phyloP scores from a whole-genome alignment of 1,140 invertebrate genomes.

The Drosophila parabipectinata region DNA sequence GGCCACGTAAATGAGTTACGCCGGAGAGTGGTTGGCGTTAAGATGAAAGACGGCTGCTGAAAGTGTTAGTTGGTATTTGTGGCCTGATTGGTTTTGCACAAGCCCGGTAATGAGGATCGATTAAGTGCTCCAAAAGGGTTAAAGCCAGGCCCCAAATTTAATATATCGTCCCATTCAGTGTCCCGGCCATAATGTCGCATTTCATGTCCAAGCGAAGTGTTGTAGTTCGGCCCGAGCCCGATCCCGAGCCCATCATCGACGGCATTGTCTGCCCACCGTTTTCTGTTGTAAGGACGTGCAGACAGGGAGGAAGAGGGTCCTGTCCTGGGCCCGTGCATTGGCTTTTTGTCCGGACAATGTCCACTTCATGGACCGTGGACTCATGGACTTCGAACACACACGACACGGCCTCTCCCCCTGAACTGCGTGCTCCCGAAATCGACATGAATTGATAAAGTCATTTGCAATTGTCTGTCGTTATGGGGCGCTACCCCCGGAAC shows the following conservation, averaged over 20 bases:
- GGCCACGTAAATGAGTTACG: conserved; percentile 70
- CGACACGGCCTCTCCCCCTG: conserved; percentile 1
- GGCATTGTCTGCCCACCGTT: conserved; percentile 60
- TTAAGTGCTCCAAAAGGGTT: background rate
- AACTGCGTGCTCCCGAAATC: conserved; percentile 71
- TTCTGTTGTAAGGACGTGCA: conserved; percentile 51
- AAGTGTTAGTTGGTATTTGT: conserved; percentile 36
- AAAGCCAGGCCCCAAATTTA: background rate
- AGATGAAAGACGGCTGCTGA: conserved; percentile 16
- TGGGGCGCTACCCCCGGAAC: conserved; percentile 28
- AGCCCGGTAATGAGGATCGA: background rate
- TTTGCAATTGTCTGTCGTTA: conserved; percentile 82
- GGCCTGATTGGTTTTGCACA: conserved; percentile 40
- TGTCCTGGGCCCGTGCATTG: conserved; percentile 45
- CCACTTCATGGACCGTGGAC: conserved; percentile 62
- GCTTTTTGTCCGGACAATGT: conserved; percentile 72
- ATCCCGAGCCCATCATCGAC: conserved; percentile 39
- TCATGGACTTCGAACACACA: conserved; percentile 26
- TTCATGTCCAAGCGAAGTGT: conserved; percentile 13
- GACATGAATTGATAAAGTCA: conserved; percentile 82
- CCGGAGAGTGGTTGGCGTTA: background rate
- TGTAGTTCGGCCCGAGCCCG: background rate
- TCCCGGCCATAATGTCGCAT: background rate
- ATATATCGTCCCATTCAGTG: conserved; percentile 3
- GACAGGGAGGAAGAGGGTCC: too few species aligned